Percentiles rank a stretch among this genome's conserved stretches.
Evolutionary conservation across 2,113 vertebrate genomes (phyloP).

Genomic region (Poecile atricapillus): DNA sequence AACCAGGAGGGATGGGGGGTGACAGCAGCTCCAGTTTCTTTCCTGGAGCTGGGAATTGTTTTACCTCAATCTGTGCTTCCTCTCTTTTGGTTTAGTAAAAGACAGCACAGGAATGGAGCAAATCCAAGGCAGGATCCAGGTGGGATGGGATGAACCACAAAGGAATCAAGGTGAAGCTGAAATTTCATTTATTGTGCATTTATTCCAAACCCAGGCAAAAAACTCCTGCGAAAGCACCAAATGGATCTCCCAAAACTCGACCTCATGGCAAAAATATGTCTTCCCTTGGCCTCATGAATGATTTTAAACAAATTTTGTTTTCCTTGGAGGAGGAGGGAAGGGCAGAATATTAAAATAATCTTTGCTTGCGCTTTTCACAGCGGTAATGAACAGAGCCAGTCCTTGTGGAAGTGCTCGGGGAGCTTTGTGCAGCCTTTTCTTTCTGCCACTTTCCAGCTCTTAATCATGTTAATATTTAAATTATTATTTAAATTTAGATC

Average conservation of each 20-base stretch:
- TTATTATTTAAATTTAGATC: not conserved
- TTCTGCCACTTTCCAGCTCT: not conserved
- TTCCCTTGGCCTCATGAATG: not conserved
- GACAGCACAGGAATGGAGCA: not conserved
- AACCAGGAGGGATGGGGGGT: not conserved
- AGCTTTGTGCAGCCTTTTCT: not conserved
- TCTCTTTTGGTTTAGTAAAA: not conserved
- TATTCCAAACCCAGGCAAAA: not conserved
- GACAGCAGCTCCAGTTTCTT: not conserved
- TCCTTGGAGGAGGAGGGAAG: not conserved
- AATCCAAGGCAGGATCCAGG: not conserved
- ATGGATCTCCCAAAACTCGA: not conserved
- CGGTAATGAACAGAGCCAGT: not conserved
- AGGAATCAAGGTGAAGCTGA: not conserved
- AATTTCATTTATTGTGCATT: not conserved
- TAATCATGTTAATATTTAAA: not conserved
- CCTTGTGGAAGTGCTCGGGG: not conserved
- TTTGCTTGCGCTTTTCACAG: not conserved
- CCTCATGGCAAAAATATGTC: not conserved
- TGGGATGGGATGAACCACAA: not conserved
- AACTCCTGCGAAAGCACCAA: not conserved
- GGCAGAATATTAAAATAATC: not conserved
- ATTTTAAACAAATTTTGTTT: not conserved
- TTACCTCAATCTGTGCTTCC: not conserved
- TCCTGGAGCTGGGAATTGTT: not conserved